phyloP scores from a whole-genome alignment of 2,797 vertebrate genomes.

The Sebastes matsubarae region DNA sequence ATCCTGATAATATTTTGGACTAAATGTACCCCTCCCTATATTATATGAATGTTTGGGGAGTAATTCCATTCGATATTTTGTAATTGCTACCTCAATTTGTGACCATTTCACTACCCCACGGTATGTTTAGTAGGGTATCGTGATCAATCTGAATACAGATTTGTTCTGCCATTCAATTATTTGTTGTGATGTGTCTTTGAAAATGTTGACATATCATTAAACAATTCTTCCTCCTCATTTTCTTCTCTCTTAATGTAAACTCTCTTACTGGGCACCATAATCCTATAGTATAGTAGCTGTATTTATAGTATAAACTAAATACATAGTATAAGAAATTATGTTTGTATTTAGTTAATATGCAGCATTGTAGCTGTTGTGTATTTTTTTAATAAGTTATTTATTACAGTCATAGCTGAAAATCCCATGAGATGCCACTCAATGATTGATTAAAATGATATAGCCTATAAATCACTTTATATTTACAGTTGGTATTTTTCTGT shows the following conservation, averaged over 20 bases:
- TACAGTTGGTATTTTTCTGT: background rate
- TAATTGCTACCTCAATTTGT: constrained; percentile 48
- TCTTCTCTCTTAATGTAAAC: background rate
- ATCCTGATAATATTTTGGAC: background rate
- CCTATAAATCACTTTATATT: background rate
- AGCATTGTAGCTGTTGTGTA: background rate
- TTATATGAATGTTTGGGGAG: constrained; percentile 6
- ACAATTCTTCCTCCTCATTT: background rate
- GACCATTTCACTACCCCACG: background rate
- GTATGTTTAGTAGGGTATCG: background rate
- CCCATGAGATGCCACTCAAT: background rate
- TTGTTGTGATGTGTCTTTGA: constrained; percentile 6
- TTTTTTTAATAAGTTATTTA: background rate
- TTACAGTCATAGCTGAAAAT: background rate
- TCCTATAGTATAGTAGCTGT: background rate
- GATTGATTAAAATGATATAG: background rate
- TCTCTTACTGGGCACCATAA: background rate
- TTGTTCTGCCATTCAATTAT: background rate
- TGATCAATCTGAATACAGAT: background rate
- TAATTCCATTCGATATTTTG: background rate
- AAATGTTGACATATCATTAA: constrained; percentile 6
- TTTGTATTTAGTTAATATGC: background rate
- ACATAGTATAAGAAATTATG: background rate
- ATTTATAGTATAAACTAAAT: background rate
- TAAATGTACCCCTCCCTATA: background rate